Conservation (phyloP, 2,888 invertebrate species). For the Tolmerus cingulatus region DNA sequence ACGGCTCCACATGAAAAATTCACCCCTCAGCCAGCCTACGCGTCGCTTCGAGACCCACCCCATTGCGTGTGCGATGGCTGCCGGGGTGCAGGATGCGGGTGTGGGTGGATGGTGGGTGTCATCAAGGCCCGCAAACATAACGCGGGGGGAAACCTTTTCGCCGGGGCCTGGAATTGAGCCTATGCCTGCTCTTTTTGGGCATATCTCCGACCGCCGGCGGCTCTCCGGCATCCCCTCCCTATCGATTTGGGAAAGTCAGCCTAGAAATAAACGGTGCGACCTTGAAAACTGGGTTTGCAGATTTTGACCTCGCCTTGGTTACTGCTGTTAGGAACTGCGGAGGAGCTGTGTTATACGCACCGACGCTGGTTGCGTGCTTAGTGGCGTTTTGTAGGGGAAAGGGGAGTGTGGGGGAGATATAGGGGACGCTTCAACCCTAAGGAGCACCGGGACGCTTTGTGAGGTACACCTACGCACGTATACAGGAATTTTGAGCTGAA, state of each 20-base stretch:
- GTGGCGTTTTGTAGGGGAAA: background rate
- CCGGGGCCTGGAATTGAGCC: conserved; percentile 36
- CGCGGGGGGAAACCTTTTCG: background rate
- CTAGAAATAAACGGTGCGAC: conserved; percentile 37
- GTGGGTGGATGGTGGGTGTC: background rate
- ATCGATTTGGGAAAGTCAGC: conserved; percentile 2
- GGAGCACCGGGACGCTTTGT: background rate
- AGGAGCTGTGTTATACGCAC: conserved; percentile 41
- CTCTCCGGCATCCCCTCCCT: background rate
- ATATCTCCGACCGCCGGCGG: background rate
- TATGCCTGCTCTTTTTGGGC: background rate
- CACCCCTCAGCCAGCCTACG: conserved; percentile 1
- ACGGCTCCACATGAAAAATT: background rate
- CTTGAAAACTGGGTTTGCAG: conserved; percentile 39
- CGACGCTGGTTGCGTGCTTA: background rate
- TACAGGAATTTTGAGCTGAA: conserved; percentile 3
- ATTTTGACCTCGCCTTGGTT: conserved; percentile 31
- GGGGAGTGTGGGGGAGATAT: background rate
- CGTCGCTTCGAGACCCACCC: background rate
- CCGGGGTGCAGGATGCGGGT: background rate
- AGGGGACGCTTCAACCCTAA: background rate
- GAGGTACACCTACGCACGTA: conserved; percentile 27
- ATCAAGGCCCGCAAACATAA: background rate
- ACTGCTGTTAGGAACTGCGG: conserved; percentile 47
- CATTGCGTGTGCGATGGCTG: background rate